A percentile compares a stretch with the other conserved stretches of the same genome.
Evolutionary conservation across 2,113 vertebrate species (phyloP).

Genomic region (Caracal caracal): DNA sequence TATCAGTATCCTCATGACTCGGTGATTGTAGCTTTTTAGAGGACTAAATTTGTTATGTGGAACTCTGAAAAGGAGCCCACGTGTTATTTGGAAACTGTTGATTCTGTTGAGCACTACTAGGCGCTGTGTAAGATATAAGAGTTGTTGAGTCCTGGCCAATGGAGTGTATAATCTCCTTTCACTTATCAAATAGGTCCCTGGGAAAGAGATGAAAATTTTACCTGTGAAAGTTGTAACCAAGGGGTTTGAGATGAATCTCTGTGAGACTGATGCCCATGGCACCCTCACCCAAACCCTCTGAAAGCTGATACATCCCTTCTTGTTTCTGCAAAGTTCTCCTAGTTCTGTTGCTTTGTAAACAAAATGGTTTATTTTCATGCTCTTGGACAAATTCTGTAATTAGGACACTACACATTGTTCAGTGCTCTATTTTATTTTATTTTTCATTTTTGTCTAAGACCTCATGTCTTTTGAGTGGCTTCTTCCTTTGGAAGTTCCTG

Average conservation of each 20-base stretch:
- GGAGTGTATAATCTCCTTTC: not conserved
- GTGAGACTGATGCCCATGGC: no score
- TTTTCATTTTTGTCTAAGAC: not conserved
- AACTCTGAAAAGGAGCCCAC: not conserved
- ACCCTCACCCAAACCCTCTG: rapidly evolving
- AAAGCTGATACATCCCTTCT: not conserved
- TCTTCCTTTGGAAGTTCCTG: not conserved
- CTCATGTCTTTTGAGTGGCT: not conserved
- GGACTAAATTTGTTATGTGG: not conserved
- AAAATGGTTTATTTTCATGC: not conserved
- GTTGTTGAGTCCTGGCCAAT: not conserved
- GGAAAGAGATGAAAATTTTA: not conserved
- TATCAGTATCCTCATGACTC: not conserved
- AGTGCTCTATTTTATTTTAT: not conserved
- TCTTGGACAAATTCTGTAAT: not conserved
- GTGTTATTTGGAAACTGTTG: not conserved
- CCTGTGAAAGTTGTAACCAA: not conserved
- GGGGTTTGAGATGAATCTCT: not conserved
- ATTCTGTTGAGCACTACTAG: not conserved
- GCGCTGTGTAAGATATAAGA: not conserved
- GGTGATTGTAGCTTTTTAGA: not conserved
- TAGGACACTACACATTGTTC: not conserved
- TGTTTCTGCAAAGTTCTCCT: not conserved
- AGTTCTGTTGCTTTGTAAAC: not conserved
- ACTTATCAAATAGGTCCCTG: not conserved